These are phyloP conservation scores for Peromyscus polionotus DNA, from an alignment of 2,113 vertebrate species.

Conservation along the genomic window DNA sequence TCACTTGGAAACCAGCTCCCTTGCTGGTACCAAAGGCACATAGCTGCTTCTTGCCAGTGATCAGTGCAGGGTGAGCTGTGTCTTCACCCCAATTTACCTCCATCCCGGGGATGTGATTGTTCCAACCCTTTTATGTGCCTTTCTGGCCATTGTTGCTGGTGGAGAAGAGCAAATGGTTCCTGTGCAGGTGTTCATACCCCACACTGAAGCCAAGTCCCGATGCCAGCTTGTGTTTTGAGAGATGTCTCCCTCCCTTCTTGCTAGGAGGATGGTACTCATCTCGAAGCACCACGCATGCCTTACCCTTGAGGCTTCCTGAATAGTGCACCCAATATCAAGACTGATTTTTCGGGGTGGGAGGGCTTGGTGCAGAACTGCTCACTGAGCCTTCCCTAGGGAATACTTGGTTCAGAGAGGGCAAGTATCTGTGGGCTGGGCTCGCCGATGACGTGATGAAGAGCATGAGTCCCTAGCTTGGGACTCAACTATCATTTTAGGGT, in stretches of 20 bases:
- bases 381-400: fast-evolving
- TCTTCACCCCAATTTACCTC: background rate
- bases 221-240: background rate
- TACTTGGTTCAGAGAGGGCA: background rate
- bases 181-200: background rate
- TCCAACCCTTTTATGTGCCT: background rate
- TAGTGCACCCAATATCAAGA: background rate
- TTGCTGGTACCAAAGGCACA: fast-evolving
- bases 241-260: background rate
- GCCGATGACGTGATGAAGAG: fast-evolving
- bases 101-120: background rate
- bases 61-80: background rate
- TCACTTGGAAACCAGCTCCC: constrained; percentile 50
- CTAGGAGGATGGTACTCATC: background rate
- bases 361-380: background rate
- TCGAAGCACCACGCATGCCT: background rate
- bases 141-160: background rate
- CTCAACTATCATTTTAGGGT: background rate
- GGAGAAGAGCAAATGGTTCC: background rate
- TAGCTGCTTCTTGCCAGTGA: background rate
- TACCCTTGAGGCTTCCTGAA: background rate
- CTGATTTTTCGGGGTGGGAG: background rate
- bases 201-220: background rate
- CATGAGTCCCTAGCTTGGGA: too few relatives aligned
- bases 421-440: background rate